Conservation (phyloP, 2,888 invertebrate species). For the Chaetogeoica ovagalla region DNA sequence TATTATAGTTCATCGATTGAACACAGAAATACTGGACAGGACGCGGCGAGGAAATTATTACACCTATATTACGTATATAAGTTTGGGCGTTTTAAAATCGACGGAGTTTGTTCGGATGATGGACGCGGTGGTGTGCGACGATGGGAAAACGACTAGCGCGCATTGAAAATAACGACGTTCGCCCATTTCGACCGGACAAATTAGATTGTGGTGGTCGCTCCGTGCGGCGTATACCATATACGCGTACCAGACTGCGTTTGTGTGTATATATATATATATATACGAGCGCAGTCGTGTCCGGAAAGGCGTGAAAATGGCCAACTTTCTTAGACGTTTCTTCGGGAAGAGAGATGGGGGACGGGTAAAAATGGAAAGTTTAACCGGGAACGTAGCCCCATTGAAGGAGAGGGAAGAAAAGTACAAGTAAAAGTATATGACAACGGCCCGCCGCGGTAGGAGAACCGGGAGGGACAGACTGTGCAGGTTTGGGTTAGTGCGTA, state of each 20-base stretch:
- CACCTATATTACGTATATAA: not conserved
- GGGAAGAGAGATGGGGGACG: not conserved
- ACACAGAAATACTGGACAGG: no score
- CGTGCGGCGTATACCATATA: no score
- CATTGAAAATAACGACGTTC: not conserved
- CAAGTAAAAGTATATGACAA: conserved; percentile 35
- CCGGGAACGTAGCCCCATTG: conserved; percentile 21
- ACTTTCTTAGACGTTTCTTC: conserved; percentile 44
- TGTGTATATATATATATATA: not conserved
- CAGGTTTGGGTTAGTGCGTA: no score
- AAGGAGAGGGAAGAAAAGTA: conserved; percentile 26
- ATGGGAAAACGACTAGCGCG: not conserved
- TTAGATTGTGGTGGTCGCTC: conserved; percentile 16
- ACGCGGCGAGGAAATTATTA: no score
- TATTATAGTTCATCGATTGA: no score
- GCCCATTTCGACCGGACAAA: not conserved
- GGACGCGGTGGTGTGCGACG: no score
- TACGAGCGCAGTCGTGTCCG: not conserved
- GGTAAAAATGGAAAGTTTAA: conserved; percentile 41
- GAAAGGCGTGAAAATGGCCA: conserved; percentile 37
- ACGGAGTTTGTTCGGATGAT: no score
- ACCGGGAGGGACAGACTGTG: not conserved
- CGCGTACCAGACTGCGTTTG: not conserved
- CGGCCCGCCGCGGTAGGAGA: not conserved
- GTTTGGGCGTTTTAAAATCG: no score